Percentiles rank a stretch among this genome's conserved stretches.
These are phyloP conservation scores for Caerostris darwini DNA, from an alignment of 1,140 invertebrate genomes.

Conservation along the genomic window DNA sequence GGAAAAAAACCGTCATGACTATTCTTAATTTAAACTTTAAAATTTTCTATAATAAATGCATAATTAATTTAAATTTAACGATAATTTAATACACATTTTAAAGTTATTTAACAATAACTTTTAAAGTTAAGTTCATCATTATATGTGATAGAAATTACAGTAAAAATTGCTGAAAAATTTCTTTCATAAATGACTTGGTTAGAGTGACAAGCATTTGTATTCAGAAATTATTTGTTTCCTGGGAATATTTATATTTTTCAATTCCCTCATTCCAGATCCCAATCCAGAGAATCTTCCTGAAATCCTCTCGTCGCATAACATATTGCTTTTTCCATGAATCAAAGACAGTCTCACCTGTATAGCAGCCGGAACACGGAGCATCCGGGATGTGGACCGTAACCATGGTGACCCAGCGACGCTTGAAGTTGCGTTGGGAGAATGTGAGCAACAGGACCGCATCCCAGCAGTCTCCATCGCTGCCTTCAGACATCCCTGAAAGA, in stretches of 20 bases:
- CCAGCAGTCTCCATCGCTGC: constrained; percentile 58
- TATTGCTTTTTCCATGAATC: constrained; percentile 17
- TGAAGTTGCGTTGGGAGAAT: constrained; percentile 67
- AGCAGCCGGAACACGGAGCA: constrained; percentile 39
- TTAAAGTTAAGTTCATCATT: no score
- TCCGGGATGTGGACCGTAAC: constrained; percentile 45
- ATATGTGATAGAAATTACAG: no score
- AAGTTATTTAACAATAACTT: no score
- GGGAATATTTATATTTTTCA: background rate
- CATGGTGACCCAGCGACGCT: constrained; percentile 56
- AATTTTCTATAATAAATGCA: no score
- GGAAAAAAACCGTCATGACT: no score
- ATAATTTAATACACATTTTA: no score
- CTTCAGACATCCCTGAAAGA: constrained; percentile 26
- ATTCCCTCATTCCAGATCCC: background rate
- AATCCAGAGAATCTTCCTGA: background rate
- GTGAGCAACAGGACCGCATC: constrained; percentile 74
- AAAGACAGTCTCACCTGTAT: constrained; percentile 47
- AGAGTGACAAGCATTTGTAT: no score
- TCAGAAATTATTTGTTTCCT: background rate
- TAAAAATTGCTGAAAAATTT: no score
- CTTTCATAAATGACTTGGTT: no score
- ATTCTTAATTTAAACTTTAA: no score
- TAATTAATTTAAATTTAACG: no score
- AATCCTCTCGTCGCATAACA: background rate